Conservation (phyloP, 2,113 vertebrate genomes). For the Nymphicus hollandicus region DNA sequence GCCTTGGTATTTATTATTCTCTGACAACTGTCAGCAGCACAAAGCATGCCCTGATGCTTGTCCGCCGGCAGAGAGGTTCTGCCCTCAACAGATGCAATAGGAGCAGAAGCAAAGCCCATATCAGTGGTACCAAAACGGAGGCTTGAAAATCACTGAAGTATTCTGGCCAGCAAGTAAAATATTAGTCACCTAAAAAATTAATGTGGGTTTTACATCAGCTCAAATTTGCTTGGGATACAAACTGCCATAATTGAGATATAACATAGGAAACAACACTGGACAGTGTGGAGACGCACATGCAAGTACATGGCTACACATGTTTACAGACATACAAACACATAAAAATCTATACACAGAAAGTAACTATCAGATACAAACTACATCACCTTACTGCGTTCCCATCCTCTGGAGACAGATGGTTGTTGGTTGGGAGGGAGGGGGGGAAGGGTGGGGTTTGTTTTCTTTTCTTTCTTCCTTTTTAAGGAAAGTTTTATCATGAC, state of each 20-base stretch:
- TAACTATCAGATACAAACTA: not conserved
- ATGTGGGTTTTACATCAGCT: not conserved
- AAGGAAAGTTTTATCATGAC: conserved; percentile 14
- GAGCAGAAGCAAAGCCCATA: not conserved
- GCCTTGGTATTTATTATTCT: not conserved
- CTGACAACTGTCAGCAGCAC: not conserved
- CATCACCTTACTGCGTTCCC: not conserved
- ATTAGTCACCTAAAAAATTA: not conserved
- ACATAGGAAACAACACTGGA: not conserved
- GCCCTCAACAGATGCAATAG: not conserved
- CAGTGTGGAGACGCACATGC: not conserved
- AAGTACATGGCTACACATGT: rapidly evolving
- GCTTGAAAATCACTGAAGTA: not conserved
- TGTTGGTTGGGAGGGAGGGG: not conserved
- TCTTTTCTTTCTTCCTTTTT: not conserved
- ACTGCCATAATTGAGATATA: not conserved
- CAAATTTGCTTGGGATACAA: not conserved
- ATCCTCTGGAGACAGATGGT: not conserved
- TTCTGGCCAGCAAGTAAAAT: not conserved
- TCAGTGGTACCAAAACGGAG: not conserved
- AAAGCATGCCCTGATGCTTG: not conserved
- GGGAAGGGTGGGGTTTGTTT: not conserved
- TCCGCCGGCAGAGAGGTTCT: not conserved
- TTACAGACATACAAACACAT: not conserved
- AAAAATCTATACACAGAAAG: not conserved